A percentile compares a stretch with the other conserved stretches of the same genome.
These are phyloP conservation scores for Phataginus tricuspis DNA, from an alignment of 2,797 vertebrate genomes.

Conservation along the genomic window DNA sequence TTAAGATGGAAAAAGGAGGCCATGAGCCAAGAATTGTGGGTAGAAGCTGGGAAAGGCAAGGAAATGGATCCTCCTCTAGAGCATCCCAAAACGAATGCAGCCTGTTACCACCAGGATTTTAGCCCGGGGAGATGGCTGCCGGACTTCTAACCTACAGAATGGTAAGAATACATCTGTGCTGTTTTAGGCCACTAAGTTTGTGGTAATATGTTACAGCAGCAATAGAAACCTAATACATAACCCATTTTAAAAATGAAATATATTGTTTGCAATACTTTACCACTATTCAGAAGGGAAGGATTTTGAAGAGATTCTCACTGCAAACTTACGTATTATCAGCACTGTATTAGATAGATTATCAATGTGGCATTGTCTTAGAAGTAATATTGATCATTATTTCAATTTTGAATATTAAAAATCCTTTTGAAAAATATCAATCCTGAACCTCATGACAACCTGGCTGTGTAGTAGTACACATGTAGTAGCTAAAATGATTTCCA, in stretches of 20 bases:
- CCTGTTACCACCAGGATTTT: background rate
- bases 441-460: background rate
- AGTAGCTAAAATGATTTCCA: background rate
- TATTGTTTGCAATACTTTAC: background rate
- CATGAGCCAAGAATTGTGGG: background rate
- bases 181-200: background rate
- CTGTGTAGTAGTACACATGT: background rate
- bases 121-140: background rate
- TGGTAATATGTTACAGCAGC: background rate
- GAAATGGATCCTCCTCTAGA: background rate
- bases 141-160: background rate
- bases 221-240: background rate
- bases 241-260: background rate
- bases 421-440: background rate
- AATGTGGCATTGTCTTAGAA: background rate
- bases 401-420: background rate
- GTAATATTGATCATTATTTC: background rate
- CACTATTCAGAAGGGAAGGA: background rate
- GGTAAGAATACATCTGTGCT: background rate
- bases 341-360: background rate
- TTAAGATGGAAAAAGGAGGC: background rate
- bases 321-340: background rate
- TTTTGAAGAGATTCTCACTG: background rate
- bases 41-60: background rate
- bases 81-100: background rate